A percentile compares a stretch with the other conserved stretches of the same genome.
These are phyloP conservation scores for Ormyrus pomaceus DNA, from an alignment of 2,888 invertebrate genomes.

Conservation along the genomic window DNA sequence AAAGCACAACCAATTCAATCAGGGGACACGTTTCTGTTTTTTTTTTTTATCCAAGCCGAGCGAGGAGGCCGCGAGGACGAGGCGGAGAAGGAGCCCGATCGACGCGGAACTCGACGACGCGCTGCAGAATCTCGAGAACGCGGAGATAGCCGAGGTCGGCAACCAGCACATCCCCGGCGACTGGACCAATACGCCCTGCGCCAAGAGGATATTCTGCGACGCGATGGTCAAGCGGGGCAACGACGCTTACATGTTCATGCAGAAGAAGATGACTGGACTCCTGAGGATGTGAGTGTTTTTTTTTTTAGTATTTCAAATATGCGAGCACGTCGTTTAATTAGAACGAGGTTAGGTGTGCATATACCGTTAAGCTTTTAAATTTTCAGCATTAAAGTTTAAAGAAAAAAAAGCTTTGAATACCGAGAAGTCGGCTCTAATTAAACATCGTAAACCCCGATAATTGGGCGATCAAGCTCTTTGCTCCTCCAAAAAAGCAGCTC, in stretches of 20 bases:
- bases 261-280: conserved; percentile 87
- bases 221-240: conserved; percentile 83
- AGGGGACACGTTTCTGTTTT: too few species aligned
- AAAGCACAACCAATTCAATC: too few species aligned
- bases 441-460: too few species aligned
- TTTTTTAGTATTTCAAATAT: neutral
- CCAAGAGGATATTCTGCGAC: conserved; percentile 87
- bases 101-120: conserved; percentile 67
- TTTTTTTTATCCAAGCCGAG: neutral
- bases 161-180: conserved; percentile 73
- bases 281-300: conserved; percentile 82
- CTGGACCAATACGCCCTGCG: conserved; percentile 87
- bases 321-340: neutral
- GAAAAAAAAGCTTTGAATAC: too few species aligned
- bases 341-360: neutral
- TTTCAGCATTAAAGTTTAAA: conserved; percentile 12
- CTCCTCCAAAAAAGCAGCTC: too few species aligned
- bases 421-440: too few species aligned
- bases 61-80: neutral
- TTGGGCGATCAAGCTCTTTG: too few species aligned
- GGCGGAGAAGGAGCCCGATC: conserved; percentile 60
- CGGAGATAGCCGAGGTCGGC: conserved; percentile 68
- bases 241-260: conserved; percentile 85
- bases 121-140: conserved; percentile 70
- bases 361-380: conserved; percentile 27